These are phyloP conservation scores for Odontocerum albicorne DNA, from an alignment of 2,888 invertebrate genomes.

Conservation along the genomic window DNA sequence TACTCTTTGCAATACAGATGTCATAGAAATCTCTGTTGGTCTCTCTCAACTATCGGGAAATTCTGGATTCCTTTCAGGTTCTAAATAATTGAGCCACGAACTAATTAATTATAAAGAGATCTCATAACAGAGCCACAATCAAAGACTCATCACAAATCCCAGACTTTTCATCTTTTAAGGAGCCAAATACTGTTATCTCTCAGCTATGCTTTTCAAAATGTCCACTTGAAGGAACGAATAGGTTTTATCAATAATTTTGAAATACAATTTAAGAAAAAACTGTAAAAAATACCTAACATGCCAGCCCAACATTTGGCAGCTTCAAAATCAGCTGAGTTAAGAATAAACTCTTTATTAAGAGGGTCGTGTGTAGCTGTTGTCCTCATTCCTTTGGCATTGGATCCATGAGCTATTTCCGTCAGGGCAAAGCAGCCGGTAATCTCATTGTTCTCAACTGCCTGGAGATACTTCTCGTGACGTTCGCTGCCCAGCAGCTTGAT, in stretches of 20 bases:
- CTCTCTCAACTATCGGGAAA: too few species aligned
- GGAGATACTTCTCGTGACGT: constrained; percentile 60
- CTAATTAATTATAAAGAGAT: too few species aligned
- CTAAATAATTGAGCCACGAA: too few species aligned
- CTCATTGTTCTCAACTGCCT: constrained; percentile 45
- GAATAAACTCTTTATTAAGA: constrained; percentile 71
- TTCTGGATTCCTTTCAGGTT: too few species aligned
- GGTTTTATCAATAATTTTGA: neutral
- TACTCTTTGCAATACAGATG: too few species aligned
- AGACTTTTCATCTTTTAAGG: too few species aligned
- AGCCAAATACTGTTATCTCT: too few species aligned
- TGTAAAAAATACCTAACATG: constrained; percentile 58
- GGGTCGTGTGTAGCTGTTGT: constrained; percentile 83
- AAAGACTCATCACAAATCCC: too few species aligned
- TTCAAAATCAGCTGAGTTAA: constrained; percentile 86
- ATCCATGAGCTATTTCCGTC: constrained; percentile 90
- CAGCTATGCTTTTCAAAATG: too few species aligned
- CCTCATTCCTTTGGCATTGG: constrained; percentile 85
- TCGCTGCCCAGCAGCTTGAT: constrained; percentile 65
- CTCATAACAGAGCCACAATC: too few species aligned
- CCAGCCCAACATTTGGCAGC: constrained; percentile 94
- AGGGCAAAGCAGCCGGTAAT: constrained; percentile 71
- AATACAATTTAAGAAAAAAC: constrained; percentile 31
- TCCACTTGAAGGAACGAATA: too few species aligned
- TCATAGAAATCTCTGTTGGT: too few species aligned